These are phyloP conservation scores for Meriones unguiculatus DNA, from an alignment of 2,113 vertebrate species.

Conservation along the genomic window DNA sequence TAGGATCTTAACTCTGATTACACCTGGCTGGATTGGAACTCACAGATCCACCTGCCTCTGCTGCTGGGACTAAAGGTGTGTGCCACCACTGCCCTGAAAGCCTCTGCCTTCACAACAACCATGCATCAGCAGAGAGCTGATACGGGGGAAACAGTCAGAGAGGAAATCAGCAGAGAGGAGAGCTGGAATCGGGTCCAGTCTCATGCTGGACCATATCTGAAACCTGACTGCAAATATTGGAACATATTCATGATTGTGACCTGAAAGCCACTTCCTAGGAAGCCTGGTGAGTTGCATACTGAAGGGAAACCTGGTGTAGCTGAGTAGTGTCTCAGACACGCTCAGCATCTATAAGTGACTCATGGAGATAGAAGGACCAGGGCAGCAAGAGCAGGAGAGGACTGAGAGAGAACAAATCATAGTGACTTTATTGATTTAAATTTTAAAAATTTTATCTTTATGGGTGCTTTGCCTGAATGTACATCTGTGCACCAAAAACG, in stretches of 20 bases:
- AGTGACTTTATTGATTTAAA: neutral
- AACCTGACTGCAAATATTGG: neutral
- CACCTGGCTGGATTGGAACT: neutral
- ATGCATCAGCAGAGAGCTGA: neutral
- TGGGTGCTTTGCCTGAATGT: neutral
- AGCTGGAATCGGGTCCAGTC: neutral
- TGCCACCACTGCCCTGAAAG: too few relatives aligned
- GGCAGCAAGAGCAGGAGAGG: neutral
- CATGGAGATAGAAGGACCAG: neutral
- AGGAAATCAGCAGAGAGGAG: neutral
- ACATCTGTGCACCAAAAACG: too few relatives aligned
- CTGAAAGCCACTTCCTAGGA: neutral
- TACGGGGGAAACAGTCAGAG: neutral
- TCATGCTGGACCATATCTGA: neutral
- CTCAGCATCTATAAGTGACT: neutral
- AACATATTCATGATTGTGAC: neutral
- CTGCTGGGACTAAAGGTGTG: too few relatives aligned
- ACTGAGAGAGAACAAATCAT: neutral
- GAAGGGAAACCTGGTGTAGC: neutral
- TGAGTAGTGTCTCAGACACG: neutral
- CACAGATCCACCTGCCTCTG: neutral
- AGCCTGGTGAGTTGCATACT: too few relatives aligned
- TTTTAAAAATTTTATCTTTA: neutral
- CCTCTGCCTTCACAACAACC: neutral
- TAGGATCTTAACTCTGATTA: neutral